Evolutionary conservation across 92 coral and sea anemone species (phyloP).

Genomic region (Epizoanthus scotinus): DNA sequence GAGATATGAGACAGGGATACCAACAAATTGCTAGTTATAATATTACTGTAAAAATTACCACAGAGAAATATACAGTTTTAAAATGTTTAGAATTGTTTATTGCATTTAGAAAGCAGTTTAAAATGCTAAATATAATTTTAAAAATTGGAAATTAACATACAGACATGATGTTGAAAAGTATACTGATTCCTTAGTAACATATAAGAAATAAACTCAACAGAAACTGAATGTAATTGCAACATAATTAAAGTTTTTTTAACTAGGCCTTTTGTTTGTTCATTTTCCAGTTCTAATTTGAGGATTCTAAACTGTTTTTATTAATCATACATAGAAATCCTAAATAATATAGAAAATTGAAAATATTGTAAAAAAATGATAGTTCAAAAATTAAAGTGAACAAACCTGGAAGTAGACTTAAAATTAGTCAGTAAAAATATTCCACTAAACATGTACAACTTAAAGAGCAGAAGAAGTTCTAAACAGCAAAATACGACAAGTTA

Average conservation of each 20-base stretch:
- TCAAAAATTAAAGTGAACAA: too few relatives aligned
- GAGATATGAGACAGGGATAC: not conserved
- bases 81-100: not conserved
- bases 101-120: not conserved
- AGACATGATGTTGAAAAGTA: not conserved
- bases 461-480: too few relatives aligned
- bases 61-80: not conserved
- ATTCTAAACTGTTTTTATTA: not conserved
- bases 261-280: not conserved
- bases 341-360: too few relatives aligned
- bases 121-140: not conserved
- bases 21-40: not conserved
- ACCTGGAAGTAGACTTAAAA: too few relatives aligned
- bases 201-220: not conserved
- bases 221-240: not conserved
- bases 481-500: too few relatives aligned
- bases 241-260: not conserved
- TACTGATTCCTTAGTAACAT: not conserved
- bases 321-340: not conserved
- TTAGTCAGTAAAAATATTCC: too few relatives aligned
- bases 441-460: too few relatives aligned
- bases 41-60: not conserved
- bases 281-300: not conserved
- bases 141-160: not conserved
- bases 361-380: too few relatives aligned